These are phyloP conservation scores for Leptopilina syphax DNA, from an alignment of 2,888 invertebrate species.

Conservation along the genomic window DNA sequence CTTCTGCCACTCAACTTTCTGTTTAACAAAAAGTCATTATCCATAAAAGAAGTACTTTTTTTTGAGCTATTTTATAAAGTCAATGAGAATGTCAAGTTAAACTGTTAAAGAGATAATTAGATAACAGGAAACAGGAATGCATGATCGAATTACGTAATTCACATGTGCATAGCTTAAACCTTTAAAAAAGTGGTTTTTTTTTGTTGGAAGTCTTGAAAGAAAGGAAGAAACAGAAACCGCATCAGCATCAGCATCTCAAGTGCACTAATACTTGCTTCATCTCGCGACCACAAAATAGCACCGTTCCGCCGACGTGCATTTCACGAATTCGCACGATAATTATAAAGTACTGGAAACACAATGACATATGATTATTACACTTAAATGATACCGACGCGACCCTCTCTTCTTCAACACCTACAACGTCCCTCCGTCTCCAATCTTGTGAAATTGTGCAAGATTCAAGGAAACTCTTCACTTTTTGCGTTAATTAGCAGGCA, in stretches of 20 bases:
- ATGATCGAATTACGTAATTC: neutral
- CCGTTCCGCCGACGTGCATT: constrained; percentile 59
- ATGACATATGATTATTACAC: constrained; percentile 67
- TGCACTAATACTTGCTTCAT: constrained; percentile 69
- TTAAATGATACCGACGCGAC: constrained; percentile 59
- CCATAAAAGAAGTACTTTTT: neutral
- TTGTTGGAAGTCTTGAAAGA: constrained; percentile 53
- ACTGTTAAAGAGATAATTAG: constrained; percentile 1
- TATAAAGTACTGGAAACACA: constrained; percentile 59
- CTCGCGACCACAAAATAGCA: constrained; percentile 61
- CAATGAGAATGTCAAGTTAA: constrained; percentile 10
- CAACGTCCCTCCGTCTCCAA: constrained; percentile 34
- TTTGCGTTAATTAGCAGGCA: constrained; percentile 65
- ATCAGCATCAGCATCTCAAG: constrained; percentile 63
- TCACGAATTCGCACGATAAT: constrained; percentile 71
- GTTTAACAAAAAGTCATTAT: neutral
- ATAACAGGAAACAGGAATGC: neutral
- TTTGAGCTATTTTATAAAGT: neutral
- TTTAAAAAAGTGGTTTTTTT: constrained; percentile 35
- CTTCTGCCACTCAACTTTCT: constrained; percentile 16
- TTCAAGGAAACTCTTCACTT: constrained; percentile 51
- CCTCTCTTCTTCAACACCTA: constrained; percentile 37
- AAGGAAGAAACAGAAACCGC: constrained; percentile 57
- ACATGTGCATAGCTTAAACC: no score
- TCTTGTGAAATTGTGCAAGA: constrained; percentile 56